A percentile compares a stretch with the other conserved stretches of the same genome.
Evolutionary conservation across 2,113 vertebrate genomes (phyloP).

Genomic region (Macrotus californicus): DNA sequence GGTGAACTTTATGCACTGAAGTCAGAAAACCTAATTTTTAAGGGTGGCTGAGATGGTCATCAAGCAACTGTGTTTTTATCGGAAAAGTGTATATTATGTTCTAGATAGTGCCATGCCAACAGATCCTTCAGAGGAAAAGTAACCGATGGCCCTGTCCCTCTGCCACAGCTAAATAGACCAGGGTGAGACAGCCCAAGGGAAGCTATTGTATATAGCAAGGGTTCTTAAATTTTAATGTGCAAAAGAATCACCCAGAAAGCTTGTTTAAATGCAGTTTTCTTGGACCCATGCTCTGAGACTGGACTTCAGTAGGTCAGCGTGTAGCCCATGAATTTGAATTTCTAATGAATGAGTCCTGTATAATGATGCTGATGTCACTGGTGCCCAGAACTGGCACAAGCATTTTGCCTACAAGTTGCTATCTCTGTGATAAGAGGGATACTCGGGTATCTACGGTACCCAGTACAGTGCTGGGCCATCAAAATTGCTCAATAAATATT

Average conservation of each 20-base stretch:
- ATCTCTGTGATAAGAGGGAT: not conserved
- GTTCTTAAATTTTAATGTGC: not conserved
- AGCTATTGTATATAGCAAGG: not conserved
- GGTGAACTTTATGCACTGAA: not conserved
- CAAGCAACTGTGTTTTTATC: not conserved
- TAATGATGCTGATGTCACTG: not conserved
- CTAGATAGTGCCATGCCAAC: not conserved
- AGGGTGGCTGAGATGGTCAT: not conserved
- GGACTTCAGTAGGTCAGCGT: not conserved
- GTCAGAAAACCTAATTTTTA: not conserved
- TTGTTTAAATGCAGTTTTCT: not conserved
- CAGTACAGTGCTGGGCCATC: not conserved
- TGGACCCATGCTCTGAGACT: not conserved
- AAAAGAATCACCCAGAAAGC: not conserved
- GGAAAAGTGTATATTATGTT: not conserved
- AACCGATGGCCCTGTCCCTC: not conserved
- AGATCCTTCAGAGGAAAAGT: not conserved
- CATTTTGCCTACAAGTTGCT: not conserved
- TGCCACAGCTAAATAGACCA: not conserved
- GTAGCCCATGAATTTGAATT: not conserved
- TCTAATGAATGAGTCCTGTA: not conserved
- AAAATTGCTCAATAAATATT: not conserved
- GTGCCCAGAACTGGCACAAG: not conserved
- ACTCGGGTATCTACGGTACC: not conserved
- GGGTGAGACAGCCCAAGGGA: not conserved